phyloP scores from a whole-genome alignment of 2,797 vertebrate genomes.

The Clarias pachynema region DNA sequence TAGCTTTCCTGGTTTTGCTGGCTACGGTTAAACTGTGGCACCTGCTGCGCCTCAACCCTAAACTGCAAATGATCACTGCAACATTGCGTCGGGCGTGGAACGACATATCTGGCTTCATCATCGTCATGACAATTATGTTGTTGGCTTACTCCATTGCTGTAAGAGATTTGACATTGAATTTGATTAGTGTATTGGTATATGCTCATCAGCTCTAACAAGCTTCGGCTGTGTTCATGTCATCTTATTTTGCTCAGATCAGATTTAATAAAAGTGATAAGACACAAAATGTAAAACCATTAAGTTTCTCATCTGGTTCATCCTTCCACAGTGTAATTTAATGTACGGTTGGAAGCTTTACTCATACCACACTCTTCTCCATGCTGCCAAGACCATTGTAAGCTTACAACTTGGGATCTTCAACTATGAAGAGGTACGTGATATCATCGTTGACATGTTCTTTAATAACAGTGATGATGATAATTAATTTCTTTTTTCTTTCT shows the following conservation, averaged over 20 bases:
- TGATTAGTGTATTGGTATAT: neutral
- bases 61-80: slow-evolving; percentile 92
- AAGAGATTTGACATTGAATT: slow-evolving; percentile 61
- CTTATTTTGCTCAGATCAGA: no score
- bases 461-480: neutral
- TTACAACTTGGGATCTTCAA: slow-evolving; percentile 96
- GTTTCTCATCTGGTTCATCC: slow-evolving; percentile 19
- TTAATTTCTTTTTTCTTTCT: neutral
- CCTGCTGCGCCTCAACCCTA: slow-evolving; percentile 92
- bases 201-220: neutral
- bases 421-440: slow-evolving; percentile 86
- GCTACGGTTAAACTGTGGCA: slow-evolving; percentile 95
- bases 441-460: neutral
- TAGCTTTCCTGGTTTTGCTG: slow-evolving; percentile 92
- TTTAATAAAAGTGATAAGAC: neutral
- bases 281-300: neutral
- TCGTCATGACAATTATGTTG: slow-evolving; percentile 89
- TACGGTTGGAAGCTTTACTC: slow-evolving; percentile 93
- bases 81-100: slow-evolving; percentile 89
- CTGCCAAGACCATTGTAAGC: slow-evolving; percentile 89
- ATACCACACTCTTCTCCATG: slow-evolving; percentile 88
- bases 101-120: slow-evolving; percentile 91
- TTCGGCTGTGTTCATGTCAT: neutral
- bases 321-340: slow-evolving; percentile 86
- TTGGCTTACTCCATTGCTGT: slow-evolving; percentile 90